Conservation (phyloP, 2,888 invertebrate species). For the Sepioteuthis lessoniana region DNA sequence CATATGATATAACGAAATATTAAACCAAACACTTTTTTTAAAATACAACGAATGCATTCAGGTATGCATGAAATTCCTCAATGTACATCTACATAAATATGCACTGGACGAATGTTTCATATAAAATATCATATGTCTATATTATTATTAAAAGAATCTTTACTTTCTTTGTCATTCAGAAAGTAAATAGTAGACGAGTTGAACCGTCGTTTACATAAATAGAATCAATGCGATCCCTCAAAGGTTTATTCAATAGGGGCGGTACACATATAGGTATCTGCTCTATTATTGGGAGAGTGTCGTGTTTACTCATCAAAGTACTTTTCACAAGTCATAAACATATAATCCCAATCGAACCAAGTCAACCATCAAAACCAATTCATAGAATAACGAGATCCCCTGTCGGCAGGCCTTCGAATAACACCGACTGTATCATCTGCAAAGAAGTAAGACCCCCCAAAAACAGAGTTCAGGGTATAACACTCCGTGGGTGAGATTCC, state of each 20-base stretch:
- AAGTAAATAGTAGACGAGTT: not conserved
- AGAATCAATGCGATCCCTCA: not conserved
- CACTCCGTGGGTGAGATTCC: too few relatives aligned
- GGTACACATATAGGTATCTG: not conserved
- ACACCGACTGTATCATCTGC: too few relatives aligned
- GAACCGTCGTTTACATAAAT: not conserved
- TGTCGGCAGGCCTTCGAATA: too few relatives aligned
- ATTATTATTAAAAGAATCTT: not conserved
- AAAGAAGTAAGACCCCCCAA: too few relatives aligned
- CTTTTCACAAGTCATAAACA: not conserved
- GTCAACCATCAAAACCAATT: not conserved
- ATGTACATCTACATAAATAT: not conserved
- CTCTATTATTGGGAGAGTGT: not conserved
- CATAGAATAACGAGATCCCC: not conserved
- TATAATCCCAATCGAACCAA: not conserved
- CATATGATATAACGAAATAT: too few relatives aligned
- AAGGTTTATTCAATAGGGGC: not conserved
- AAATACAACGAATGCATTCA: not conserved
- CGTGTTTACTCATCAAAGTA: not conserved
- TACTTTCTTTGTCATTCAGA: not conserved
- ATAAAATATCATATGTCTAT: not conserved
- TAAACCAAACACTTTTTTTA: not conserved
- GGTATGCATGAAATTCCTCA: not conserved
- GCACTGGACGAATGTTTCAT: not conserved
- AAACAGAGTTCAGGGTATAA: too few relatives aligned